Conservation (phyloP, 1,140 invertebrate genomes). For the Riptortus pedestris region DNA sequence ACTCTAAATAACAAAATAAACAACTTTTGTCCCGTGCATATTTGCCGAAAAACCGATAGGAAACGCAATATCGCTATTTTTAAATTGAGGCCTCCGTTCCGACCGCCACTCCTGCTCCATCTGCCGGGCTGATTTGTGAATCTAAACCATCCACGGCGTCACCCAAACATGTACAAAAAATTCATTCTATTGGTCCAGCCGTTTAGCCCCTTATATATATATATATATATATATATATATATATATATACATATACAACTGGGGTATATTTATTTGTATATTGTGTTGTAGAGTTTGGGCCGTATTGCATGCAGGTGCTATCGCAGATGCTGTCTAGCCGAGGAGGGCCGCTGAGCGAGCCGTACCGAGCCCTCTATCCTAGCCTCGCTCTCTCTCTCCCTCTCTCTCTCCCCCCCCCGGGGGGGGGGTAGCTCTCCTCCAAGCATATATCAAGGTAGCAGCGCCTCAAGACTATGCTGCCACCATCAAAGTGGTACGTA, state of each 20-base stretch:
- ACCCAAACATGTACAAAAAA: neutral
- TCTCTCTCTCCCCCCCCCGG: no score
- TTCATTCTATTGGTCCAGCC: no score
- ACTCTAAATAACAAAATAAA: no score
- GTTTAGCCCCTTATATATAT: no score
- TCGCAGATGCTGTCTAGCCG: conserved; percentile 75
- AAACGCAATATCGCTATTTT: no score
- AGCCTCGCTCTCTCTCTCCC: no score
- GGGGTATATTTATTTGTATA: neutral
- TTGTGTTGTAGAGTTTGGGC: conserved; percentile 74
- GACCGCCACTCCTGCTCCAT: neutral
- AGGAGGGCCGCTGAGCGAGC: conserved; percentile 38
- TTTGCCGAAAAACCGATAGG: no score
- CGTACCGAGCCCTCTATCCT: conserved; percentile 82
- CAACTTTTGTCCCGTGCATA: no score
- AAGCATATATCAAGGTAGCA: neutral
- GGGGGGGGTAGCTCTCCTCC: conserved; percentile 48
- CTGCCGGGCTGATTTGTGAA: neutral
- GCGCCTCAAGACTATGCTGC: neutral
- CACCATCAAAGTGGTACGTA: neutral
- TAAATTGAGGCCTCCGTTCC: no score
- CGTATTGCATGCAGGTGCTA: conserved; percentile 94
- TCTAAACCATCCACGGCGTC: neutral
- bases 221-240: neutral
- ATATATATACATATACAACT: neutral